phyloP scores from a whole-genome alignment of 1,140 invertebrate genomes.

The Sinonovacula constricta region DNA sequence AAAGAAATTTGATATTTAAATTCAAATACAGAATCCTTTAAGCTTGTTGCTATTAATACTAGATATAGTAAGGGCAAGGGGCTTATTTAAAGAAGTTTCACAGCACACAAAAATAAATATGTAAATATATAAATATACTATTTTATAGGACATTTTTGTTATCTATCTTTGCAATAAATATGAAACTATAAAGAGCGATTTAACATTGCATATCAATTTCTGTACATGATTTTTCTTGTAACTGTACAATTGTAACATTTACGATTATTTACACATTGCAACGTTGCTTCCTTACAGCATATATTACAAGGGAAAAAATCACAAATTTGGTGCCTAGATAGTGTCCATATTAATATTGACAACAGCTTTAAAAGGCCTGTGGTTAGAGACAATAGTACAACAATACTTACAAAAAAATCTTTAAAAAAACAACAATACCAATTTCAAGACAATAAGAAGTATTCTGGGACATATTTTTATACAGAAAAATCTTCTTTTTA shows the following conservation, averaged over 20 bases:
- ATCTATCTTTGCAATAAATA: not conserved
- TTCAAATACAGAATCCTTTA: not conserved
- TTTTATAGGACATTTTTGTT: not conserved
- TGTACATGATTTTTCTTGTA: not conserved
- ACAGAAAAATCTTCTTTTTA: no score
- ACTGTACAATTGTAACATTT: not conserved
- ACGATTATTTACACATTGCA: not conserved
- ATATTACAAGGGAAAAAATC: not conserved
- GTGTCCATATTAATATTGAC: not conserved
- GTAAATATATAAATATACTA: not conserved
- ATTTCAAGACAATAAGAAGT: no score
- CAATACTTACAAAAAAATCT: not conserved
- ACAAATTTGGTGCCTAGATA: not conserved
- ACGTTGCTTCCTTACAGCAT: not conserved
- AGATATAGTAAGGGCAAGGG: not conserved
- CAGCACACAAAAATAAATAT: not conserved
- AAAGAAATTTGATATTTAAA: not conserved
- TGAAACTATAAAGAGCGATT: not conserved
- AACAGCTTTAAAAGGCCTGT: not conserved
- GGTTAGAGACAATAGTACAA: not conserved
- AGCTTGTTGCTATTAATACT: not conserved
- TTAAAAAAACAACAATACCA: not conserved
- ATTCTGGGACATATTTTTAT: no score
- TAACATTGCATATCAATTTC: constrained; percentile 1
- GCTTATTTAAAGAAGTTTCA: not conserved